A percentile compares a stretch with the other conserved stretches of the same genome.
phyloP scores from a whole-genome alignment of 2,888 invertebrate species.

The Drosophila prolongata region DNA sequence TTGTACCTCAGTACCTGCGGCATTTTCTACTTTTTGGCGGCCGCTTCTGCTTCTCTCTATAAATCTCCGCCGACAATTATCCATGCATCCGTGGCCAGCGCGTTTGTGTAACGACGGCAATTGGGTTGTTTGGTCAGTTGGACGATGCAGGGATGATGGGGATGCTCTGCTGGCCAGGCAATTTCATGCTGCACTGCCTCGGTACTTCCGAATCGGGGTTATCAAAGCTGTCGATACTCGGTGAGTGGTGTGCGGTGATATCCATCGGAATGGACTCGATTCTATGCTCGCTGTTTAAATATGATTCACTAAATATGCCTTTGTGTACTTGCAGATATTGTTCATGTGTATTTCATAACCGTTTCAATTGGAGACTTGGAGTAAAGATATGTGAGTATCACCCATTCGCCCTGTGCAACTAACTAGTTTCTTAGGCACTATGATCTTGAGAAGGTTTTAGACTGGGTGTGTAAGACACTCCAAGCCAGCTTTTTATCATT shows the following conservation, averaged over 20 bases:
- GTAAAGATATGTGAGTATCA: not conserved
- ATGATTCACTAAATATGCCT: not conserved
- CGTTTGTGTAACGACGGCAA: slow-evolving; percentile 73
- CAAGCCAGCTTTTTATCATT: too few species aligned
- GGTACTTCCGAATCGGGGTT: slow-evolving; percentile 59
- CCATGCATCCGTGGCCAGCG: slow-evolving; percentile 77
- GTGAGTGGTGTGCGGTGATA: not conserved
- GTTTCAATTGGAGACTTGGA: not conserved
- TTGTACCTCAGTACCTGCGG: not conserved
- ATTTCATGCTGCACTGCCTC: slow-evolving; percentile 74
- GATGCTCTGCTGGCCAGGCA: slow-evolving; percentile 42
- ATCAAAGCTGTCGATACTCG: slow-evolving; percentile 32
- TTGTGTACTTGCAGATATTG: slow-evolving; percentile 1
- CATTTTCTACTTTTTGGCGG: slow-evolving; percentile 25
- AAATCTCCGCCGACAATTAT: slow-evolving; percentile 46
- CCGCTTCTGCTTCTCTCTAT: slow-evolving; percentile 42
- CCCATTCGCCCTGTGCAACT: not conserved
- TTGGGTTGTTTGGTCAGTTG: slow-evolving; percentile 82
- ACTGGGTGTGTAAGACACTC: too few species aligned
- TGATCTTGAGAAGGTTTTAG: too few species aligned
- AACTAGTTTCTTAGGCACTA: too few species aligned
- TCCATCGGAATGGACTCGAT: not conserved
- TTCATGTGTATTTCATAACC: slow-evolving; percentile 8
- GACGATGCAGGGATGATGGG: slow-evolving; percentile 14
- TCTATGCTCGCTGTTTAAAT: not conserved